These are phyloP conservation scores for Malthinus seriepunctatus DNA, from an alignment of 2,888 invertebrate species.

Conservation along the genomic window DNA sequence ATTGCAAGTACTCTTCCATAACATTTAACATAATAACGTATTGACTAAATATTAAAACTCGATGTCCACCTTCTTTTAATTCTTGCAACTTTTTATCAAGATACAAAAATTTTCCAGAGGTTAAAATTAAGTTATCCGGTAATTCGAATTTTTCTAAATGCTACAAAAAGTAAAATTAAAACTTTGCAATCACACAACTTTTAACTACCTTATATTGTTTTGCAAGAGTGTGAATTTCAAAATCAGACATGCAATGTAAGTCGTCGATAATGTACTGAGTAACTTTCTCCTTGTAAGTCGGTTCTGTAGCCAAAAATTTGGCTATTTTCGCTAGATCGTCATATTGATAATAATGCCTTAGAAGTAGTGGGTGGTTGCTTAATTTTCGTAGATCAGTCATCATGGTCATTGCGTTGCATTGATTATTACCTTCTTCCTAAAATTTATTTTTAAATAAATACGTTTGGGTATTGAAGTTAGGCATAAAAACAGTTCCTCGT, in stretches of 20 bases:
- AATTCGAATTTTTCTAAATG: conserved; percentile 65
- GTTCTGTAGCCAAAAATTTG: conserved; percentile 66
- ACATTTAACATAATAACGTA: conserved; percentile 95
- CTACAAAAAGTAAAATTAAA: conserved; percentile 48
- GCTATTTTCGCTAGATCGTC: conserved; percentile 69
- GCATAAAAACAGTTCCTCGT: no score
- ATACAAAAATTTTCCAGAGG: conserved; percentile 85
- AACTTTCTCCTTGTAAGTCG: conserved; percentile 75
- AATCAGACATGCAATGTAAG: conserved; percentile 86
- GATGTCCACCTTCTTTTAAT: conserved; percentile 73
- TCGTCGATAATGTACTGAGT: conserved; percentile 84
- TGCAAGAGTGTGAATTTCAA: conserved; percentile 83
- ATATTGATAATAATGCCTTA: conserved; percentile 75
- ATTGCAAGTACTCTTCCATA: conserved; percentile 82
- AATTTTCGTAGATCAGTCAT: conserved; percentile 94
- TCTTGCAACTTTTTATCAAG: conserved; percentile 77
- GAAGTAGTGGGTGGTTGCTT: conserved; percentile 90
- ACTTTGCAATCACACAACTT: background rate
- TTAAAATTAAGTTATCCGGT: conserved; percentile 71
- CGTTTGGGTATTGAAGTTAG: no score
- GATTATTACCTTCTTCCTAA: conserved; percentile 53
- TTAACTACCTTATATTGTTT: conserved; percentile 63
- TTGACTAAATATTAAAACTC: conserved; percentile 94
- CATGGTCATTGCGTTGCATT: conserved; percentile 73
- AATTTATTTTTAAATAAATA: conserved; percentile 40